Evolutionary conservation across 2,797 vertebrate genomes (phyloP).

Genomic region (Manis javanica): DNA sequence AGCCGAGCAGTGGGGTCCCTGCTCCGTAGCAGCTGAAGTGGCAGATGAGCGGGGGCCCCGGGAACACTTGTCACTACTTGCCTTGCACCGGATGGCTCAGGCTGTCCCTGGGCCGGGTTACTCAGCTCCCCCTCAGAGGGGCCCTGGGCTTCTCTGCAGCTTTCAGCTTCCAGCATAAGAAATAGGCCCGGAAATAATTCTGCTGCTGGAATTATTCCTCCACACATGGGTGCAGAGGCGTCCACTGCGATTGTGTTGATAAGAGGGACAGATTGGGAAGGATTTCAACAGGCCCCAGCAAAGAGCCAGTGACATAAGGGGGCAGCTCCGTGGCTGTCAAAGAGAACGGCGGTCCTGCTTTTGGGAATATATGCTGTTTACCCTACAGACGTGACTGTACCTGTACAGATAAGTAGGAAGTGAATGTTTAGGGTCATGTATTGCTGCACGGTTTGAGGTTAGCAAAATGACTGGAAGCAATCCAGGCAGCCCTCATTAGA

Average conservation of each 20-base stretch:
- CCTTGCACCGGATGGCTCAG: neutral
- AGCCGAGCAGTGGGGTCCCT: neutral
- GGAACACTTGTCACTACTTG: neutral
- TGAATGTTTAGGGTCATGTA: fast-evolving
- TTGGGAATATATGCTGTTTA: neutral
- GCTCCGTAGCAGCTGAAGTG: neutral
- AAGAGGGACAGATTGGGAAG: neutral
- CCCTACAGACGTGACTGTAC: neutral
- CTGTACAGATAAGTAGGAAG: neutral
- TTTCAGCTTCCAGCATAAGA: neutral
- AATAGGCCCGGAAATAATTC: neutral
- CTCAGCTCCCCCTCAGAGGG: neutral
- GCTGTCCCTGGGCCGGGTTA: neutral
- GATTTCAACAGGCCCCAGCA: neutral
- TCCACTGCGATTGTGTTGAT: neutral
- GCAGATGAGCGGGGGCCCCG: neutral
- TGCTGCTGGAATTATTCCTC: neutral
- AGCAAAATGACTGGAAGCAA: neutral
- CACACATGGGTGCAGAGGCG: fast-evolving
- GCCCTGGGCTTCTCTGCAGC: neutral
- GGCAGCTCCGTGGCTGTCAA: neutral
- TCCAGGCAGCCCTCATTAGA: neutral
- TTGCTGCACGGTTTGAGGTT: neutral
- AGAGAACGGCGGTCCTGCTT: neutral
- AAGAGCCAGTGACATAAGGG: neutral